Evolutionary conservation across 2,113 vertebrate species (phyloP).

Genomic region (Notothenia coriiceps): DNA sequence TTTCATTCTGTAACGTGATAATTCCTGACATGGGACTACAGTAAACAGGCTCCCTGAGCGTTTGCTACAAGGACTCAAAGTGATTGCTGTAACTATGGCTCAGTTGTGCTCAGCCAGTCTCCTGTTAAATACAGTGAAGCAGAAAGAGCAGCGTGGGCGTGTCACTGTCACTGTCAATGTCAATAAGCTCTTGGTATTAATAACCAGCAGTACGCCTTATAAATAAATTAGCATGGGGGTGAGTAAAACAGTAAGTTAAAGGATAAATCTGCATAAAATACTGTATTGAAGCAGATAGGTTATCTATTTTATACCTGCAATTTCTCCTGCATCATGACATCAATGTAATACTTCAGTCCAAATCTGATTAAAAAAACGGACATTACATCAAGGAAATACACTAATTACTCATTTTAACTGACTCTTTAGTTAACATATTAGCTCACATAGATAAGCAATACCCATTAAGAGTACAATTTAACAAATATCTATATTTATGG

Average conservation of each 20-base stretch:
- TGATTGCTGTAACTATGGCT: constrained; percentile 30
- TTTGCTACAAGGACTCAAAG: constrained; percentile 12
- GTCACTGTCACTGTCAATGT: constrained; percentile 46
- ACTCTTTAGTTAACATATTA: no score
- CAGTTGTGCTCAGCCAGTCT: constrained; percentile 36
- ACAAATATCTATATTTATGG: no score
- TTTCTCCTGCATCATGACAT: not conserved
- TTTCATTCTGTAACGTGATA: constrained; percentile 6
- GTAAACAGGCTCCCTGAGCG: constrained; percentile 21
- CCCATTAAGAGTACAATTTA: no score
- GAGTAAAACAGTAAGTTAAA: not conserved
- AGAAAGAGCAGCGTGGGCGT: constrained; percentile 39
- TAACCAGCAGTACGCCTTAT: constrained; percentile 24
- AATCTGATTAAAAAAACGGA: no score
- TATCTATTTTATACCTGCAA: not conserved
- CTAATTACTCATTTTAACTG: no score
- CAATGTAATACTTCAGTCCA: not conserved
- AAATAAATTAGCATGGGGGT: not conserved
- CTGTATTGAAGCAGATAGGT: not conserved
- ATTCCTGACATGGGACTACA: constrained; percentile 23
- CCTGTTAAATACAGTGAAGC: constrained; percentile 27
- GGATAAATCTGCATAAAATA: not conserved
- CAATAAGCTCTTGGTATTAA: constrained; percentile 33
- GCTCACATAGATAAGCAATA: no score
- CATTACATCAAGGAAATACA: no score